A percentile compares a stretch with the other conserved stretches of the same genome.
Conservation (phyloP, 2,113 vertebrate species). For the Cacatua alba region DNA sequence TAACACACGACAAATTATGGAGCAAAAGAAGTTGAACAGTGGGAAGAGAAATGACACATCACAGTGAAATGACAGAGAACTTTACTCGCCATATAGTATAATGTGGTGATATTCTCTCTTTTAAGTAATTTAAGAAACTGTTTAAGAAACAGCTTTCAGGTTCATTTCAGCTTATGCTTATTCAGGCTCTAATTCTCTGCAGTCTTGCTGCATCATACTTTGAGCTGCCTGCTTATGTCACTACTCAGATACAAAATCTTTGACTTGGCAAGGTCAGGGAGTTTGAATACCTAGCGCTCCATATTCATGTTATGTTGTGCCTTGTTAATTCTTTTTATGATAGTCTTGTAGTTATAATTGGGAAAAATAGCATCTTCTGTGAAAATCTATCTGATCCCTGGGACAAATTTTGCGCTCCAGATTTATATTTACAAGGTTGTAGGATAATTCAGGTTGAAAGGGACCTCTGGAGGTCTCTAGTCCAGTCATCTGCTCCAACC, state of each 20-base stretch:
- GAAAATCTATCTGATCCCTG: background rate
- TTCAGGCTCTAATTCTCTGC: background rate
- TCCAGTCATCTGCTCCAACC: background rate
- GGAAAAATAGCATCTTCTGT: background rate
- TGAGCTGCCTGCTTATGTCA: background rate
- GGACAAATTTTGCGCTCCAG: background rate
- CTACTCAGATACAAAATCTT: background rate
- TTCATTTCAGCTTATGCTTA: slow-evolving; percentile 26
- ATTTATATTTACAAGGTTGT: background rate
- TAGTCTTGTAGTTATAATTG: background rate
- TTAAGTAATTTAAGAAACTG: background rate
- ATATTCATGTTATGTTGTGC: background rate
- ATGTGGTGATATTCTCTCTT: background rate
- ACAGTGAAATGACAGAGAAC: background rate
- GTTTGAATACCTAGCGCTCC: background rate
- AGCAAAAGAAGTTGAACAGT: background rate
- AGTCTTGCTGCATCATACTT: slow-evolving; percentile 31
- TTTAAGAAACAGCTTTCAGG: background rate
- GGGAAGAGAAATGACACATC: background rate
- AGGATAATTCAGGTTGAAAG: background rate
- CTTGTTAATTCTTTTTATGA: background rate
- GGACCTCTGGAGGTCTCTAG: background rate
- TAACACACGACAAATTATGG: background rate
- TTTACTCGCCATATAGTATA: background rate
- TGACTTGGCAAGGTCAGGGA: background rate